Evolutionary conservation across 2,113 vertebrate genomes (phyloP), one percentile per base, ranked within the genome.

Genomic region (Dasyornis broadbenti): DNA sequence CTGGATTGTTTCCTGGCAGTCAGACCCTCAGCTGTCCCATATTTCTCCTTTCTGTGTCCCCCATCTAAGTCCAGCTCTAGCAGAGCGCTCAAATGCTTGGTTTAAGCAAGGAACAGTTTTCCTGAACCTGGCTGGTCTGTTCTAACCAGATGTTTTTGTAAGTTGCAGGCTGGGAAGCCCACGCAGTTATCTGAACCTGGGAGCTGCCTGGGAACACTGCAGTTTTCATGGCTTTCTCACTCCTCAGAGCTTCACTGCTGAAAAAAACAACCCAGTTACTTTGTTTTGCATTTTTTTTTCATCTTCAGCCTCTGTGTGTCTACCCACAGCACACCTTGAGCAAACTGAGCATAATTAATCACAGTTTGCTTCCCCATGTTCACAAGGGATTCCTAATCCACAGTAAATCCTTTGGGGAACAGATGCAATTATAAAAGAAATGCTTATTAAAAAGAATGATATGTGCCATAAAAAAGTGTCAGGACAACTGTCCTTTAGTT

Each of bases 391-490:
- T 68, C 90, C 92, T 83, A 92, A 96, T 78, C 64, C 37, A 0
- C 90, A 59, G 88, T 53, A 88, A 96, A 92, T 94, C 85, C 92
- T 96, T 90, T 77, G 82, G 92, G 93, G 82, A 92, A 60, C 68
- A 94, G 92, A 92, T 68, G 92, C 82, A 94, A 83, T 97, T 96
- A 94, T 92, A 78, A 86, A 93, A 86, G 39, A 83, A 95, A 83
- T 1, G 33, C 72, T 94, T 93, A 84, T 93, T 95, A 90, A 75
- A 75, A 96, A 89, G 86, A 88, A 77, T 75, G 49, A 70, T 93
- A 78, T 49, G 64, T 86, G 80, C 88, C 76, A 86, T 81, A 88
- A 88, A 95, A 61, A 94, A 88, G 71, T 59, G 80, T 90, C 92
- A 94, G 79, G 86, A 83, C 82, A 45, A 71, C 89, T 90, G 94